Evolutionary conservation across 2,888 invertebrate species (phyloP).

Genomic region (Suillia variegata): DNA sequence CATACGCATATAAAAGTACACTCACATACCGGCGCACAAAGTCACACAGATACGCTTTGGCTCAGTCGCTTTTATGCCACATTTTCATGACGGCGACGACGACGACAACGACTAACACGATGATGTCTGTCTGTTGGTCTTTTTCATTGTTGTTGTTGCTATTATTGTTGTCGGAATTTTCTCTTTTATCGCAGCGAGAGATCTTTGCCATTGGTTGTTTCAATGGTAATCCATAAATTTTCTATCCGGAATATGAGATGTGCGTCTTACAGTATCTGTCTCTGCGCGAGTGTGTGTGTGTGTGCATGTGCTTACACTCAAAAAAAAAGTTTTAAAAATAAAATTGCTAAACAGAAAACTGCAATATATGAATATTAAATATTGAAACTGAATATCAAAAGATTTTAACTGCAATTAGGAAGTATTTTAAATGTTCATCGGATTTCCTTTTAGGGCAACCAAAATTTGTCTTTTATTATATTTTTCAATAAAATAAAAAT

Average conservation of each 20-base stretch:
- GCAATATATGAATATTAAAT: too few species aligned
- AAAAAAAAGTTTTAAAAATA: too few species aligned
- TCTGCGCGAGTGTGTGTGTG: slow-evolving; percentile 8
- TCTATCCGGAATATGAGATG: not conserved
- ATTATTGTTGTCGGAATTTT: slow-evolving; percentile 19
- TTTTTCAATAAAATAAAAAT: too few species aligned
- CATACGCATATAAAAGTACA: not conserved
- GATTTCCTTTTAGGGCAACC: too few species aligned
- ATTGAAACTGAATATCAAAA: too few species aligned
- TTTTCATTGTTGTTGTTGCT: slow-evolving; percentile 8
- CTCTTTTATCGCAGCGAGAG: slow-evolving; percentile 40
- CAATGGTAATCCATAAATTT: slow-evolving; percentile 24
- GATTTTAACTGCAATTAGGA: too few species aligned
- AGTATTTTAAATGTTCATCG: too few species aligned
- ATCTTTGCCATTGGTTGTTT: slow-evolving; percentile 45
- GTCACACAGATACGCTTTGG: too few species aligned
- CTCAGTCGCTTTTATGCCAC: not conserved
- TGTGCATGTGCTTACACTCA: slow-evolving; percentile 2
- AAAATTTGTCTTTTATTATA: too few species aligned
- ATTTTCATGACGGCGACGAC: not conserved
- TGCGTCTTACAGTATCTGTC: slow-evolving; percentile 1
- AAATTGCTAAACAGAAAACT: too few species aligned
- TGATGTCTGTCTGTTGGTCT: not conserved
- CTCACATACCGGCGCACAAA: not conserved
- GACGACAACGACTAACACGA: not conserved